phyloP scores from a whole-genome alignment of 2,888 invertebrate genomes.

The Spodoptera picta region DNA sequence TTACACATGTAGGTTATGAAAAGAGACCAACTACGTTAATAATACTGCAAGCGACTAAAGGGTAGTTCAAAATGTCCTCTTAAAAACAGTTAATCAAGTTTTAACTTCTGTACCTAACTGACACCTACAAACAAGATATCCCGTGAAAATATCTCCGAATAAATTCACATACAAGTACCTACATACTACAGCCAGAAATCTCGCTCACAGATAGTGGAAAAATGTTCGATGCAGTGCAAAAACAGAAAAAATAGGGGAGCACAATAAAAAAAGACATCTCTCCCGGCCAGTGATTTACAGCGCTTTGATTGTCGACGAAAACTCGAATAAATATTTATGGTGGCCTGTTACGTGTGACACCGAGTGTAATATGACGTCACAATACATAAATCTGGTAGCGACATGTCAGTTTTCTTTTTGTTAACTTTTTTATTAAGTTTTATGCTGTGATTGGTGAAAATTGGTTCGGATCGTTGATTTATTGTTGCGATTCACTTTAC shows the following conservation, averaged over 20 bases:
- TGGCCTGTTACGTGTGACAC: conserved; percentile 53
- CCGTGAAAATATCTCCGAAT: conserved; percentile 19
- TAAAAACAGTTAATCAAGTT: no score
- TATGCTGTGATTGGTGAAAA: conserved; percentile 33
- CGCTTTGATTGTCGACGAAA: conserved; percentile 69
- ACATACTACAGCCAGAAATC: conserved; percentile 5
- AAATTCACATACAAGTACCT: conserved; percentile 16
- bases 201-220: conserved; percentile 44
- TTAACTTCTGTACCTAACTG: not conserved
- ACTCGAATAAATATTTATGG: conserved; percentile 64
- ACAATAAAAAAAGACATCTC: conserved; percentile 35
- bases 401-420: conserved; percentile 26
- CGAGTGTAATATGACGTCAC: conserved; percentile 56
- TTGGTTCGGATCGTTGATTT: conserved; percentile 23
- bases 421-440: conserved; percentile 30
- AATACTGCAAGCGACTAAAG: no score
- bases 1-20: no score
- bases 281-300: conserved; percentile 64
- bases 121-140: conserved; percentile 13
- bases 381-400: conserved; percentile 51
- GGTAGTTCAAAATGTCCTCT: no score
- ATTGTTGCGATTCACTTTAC: conserved; percentile 5
- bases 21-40: no score
- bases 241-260: conserved; percentile 31
- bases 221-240: conserved; percentile 54